phyloP scores from a whole-genome alignment of 2,888 invertebrate genomes.

The Dinocampus coccinellae region DNA sequence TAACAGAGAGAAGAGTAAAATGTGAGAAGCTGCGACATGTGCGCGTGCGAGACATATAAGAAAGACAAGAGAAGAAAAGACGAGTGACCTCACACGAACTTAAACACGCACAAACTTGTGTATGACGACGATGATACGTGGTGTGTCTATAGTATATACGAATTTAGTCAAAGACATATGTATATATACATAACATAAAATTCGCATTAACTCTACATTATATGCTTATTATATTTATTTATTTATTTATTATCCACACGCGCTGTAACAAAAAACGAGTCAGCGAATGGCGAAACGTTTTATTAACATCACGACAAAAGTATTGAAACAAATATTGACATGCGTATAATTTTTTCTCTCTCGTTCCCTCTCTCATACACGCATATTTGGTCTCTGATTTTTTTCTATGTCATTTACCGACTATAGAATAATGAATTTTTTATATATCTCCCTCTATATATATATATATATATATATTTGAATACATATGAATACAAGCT shows the following conservation, averaged over 20 bases:
- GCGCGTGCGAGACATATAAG: constrained; percentile 9
- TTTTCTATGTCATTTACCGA: not conserved
- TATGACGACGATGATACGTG: too few species aligned
- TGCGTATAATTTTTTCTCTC: not conserved
- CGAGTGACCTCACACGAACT: constrained; percentile 19
- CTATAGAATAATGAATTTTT: not conserved
- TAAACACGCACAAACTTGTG: not conserved
- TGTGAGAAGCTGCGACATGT: constrained; percentile 12
- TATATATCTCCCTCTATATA: not conserved
- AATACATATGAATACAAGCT: not conserved
- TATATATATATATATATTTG: not conserved
- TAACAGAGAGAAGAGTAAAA: not conserved
- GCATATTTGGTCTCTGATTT: not conserved
- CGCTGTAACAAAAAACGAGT: too few species aligned
- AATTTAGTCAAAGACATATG: not conserved
- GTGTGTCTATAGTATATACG: too few species aligned
- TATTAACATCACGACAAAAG: constrained; percentile 7
- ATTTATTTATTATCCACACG: too few species aligned
- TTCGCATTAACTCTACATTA: constrained; percentile 1
- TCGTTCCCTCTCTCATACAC: too few species aligned
- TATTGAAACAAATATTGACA: constrained; percentile 24
- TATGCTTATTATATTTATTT: not conserved
- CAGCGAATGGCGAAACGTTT: constrained; percentile 3
- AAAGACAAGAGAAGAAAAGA: not conserved
- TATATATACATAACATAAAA: not conserved